These are phyloP conservation scores for Epicampocera succincta DNA, from an alignment of 2,888 invertebrate species.

Conservation along the genomic window DNA sequence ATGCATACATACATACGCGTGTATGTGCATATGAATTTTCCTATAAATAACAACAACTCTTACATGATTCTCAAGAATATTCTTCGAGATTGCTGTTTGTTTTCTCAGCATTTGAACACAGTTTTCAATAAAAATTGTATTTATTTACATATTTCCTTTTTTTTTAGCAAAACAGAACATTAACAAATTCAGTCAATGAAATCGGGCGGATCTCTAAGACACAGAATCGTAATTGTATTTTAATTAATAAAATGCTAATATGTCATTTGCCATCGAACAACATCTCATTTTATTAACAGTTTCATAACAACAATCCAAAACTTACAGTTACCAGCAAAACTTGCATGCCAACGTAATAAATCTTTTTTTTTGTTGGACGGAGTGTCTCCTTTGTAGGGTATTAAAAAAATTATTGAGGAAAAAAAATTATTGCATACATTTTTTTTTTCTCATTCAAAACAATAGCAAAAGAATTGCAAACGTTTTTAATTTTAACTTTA, in stretches of 20 bases:
- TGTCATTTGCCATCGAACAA: conserved; percentile 34
- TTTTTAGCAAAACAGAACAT: conserved; percentile 2
- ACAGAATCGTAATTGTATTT: conserved; percentile 29
- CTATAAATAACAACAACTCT: neutral
- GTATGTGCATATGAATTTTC: no score
- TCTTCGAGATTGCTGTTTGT: neutral
- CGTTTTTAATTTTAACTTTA: no score
- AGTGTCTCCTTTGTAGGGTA: no score
- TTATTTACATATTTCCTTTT: no score
- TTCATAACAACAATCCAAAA: neutral
- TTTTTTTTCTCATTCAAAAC: no score
- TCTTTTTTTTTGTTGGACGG: neutral
- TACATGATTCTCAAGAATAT: conserved; percentile 14
- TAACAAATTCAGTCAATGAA: conserved; percentile 40
- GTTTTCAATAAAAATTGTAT: conserved; percentile 1
- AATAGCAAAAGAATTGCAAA: no score
- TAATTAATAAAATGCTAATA: conserved; percentile 44
- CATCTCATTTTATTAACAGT: conserved; percentile 26
- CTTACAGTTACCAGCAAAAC: conserved; percentile 21
- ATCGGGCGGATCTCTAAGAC: conserved; percentile 27
- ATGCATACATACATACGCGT: no score
- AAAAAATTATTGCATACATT: no score
- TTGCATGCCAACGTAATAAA: neutral
- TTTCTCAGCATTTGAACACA: conserved; percentile 20
- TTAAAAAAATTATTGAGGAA: no score